These are phyloP conservation scores for Cinara cedri DNA, from an alignment of 2,888 invertebrate genomes.

Conservation along the genomic window DNA sequence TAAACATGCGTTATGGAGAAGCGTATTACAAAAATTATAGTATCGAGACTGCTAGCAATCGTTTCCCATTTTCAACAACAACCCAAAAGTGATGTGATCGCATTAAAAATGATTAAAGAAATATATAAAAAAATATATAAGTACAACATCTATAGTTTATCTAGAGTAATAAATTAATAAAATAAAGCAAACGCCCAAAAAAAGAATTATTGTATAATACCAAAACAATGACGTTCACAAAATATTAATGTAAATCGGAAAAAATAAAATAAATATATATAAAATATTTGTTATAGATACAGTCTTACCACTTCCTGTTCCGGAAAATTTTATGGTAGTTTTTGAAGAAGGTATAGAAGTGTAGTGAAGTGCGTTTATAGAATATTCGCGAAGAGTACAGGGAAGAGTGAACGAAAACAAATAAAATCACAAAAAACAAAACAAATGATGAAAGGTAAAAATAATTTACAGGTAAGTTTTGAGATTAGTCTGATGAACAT, in stretches of 20 bases:
- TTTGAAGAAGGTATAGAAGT: conserved; percentile 56
- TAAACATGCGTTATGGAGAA: conserved; percentile 44
- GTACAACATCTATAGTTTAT: conserved; percentile 23
- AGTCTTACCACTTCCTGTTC: conserved; percentile 57
- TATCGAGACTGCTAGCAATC: neutral
- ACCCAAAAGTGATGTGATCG: conserved; percentile 13
- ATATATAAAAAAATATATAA: conserved; percentile 19
- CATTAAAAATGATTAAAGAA: conserved; percentile 14
- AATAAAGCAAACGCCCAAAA: conserved; percentile 52
- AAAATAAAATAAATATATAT: neutral
- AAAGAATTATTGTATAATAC: conserved; percentile 26
- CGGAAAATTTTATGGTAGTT: conserved; percentile 54
- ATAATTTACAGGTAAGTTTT: conserved; percentile 39
- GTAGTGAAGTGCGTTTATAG: conserved; percentile 52
- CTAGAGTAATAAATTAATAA: conserved; percentile 40
- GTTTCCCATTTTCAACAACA: conserved; percentile 14
- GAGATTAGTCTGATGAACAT: conserved; percentile 41
- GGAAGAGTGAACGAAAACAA: conserved; percentile 55
- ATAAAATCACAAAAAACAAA: conserved; percentile 52
- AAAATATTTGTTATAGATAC: conserved; percentile 45
- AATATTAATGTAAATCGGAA: conserved; percentile 36
- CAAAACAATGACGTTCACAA: conserved; percentile 56
- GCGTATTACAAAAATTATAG: conserved; percentile 12
- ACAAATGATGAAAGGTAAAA: conserved; percentile 50
- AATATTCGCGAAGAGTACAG: conserved; percentile 55